Conservation (phyloP, 2,888 invertebrate genomes). For the Metacarcinus magister region DNA sequence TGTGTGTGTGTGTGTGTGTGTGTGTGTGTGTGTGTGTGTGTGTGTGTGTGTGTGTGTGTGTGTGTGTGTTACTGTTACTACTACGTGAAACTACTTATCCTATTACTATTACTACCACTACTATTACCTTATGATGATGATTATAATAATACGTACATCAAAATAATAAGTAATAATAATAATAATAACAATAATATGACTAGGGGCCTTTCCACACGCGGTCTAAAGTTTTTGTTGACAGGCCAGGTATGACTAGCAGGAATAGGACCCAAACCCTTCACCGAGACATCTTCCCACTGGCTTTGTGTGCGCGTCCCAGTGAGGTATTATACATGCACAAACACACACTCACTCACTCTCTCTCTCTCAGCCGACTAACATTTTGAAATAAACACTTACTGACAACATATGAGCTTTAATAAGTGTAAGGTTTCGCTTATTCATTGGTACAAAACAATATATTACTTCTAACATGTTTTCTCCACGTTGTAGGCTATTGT, state of each 20-base stretch:
- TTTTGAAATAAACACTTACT: no score
- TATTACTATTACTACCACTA: background rate
- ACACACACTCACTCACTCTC: no score
- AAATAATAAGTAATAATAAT: no score
- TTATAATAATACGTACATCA: background rate
- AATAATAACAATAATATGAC: no score
- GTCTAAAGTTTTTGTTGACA: no score
- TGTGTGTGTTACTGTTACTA: background rate
- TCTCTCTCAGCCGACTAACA: no score
- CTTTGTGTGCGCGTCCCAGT: background rate
- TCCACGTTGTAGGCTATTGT: background rate
- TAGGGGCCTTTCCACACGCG: no score
- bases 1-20: constrained; percentile 14
- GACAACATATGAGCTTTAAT: background rate
- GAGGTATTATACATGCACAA: background rate
- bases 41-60: background rate
- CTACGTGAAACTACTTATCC: background rate
- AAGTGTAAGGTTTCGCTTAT: background rate
- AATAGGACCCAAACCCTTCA: no score
- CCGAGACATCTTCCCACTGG: background rate
- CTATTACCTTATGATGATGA: background rate
- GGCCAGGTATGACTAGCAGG: background rate
- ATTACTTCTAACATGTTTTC: background rate
- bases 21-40: background rate
- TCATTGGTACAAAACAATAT: background rate